phyloP scores from a whole-genome alignment of 2,888 invertebrate genomes.

The Metellina segmentata region DNA sequence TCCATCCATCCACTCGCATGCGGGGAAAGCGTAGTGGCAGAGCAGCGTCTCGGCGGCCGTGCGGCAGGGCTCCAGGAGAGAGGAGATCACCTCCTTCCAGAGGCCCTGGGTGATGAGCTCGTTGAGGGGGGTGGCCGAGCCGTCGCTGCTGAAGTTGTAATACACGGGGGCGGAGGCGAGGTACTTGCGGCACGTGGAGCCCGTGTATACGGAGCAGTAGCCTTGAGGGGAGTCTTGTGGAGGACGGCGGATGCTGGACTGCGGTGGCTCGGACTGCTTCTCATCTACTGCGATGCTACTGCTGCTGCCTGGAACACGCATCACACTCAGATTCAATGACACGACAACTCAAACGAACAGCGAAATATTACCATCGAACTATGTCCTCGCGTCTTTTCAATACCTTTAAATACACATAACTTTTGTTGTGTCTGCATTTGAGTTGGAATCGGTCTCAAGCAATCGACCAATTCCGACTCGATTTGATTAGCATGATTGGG shows the following conservation, averaged over 20 bases:
- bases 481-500: no score
- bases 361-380: no score
- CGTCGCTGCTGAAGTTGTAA: slow-evolving; percentile 87
- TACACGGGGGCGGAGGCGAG: slow-evolving; percentile 85
- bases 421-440: no score
- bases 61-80: slow-evolving; percentile 90
- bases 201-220: slow-evolving; percentile 93
- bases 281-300: slow-evolving; percentile 27
- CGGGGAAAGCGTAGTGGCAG: slow-evolving; percentile 95
- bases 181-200: slow-evolving; percentile 86
- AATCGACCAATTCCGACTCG: no score
- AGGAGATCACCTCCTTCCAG: slow-evolving; percentile 92
- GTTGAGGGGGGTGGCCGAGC: slow-evolving; percentile 88
- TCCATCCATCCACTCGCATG: slow-evolving; percentile 86
- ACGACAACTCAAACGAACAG: background rate
- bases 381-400: no score
- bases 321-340: background rate
- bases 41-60: slow-evolving; percentile 93
- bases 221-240: slow-evolving; percentile 81
- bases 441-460: no score
- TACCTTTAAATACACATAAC: no score
- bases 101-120: slow-evolving; percentile 91
- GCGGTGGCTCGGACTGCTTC: slow-evolving; percentile 64
- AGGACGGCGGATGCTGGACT: slow-evolving; percentile 65
- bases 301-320: slow-evolving; percentile 12